Conservation (phyloP, 2,113 vertebrate genomes). For the Pangasianodon gigas region DNA sequence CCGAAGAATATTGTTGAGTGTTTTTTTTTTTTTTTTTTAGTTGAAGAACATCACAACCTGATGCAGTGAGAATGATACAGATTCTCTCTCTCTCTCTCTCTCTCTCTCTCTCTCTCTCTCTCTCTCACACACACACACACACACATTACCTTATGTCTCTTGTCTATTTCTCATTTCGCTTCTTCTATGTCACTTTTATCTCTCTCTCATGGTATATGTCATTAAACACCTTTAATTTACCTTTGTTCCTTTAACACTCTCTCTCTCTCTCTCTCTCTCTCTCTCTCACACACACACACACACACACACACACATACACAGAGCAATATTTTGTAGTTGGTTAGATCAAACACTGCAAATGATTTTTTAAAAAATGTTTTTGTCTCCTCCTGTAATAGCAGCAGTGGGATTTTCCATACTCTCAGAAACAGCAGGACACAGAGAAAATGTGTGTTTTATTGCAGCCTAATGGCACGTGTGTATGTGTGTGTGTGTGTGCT, state of each 20-base stretch:
- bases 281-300: background rate
- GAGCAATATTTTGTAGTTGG: background rate
- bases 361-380: background rate
- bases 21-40: background rate
- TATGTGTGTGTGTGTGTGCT: background rate
- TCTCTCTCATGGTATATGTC: background rate
- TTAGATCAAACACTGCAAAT: background rate
- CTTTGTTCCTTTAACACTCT: background rate
- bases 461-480: slow-evolving; percentile 14
- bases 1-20: too few species aligned
- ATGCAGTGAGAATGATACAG: background rate
- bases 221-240: background rate
- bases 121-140: background rate
- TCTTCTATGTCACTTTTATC: background rate
- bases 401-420: background rate
- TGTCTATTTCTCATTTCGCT: background rate
- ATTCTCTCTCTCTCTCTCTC: background rate
- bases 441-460: background rate
- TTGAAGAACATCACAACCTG: background rate
- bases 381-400: background rate
- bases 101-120: background rate
- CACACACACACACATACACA: too few species aligned
- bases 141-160: background rate
- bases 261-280: background rate
- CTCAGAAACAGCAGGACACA: background rate